These are phyloP conservation scores for Pipistrellus pipistrellus DNA, from an alignment of 2,797 vertebrate genomes.

Conservation along the genomic window DNA sequence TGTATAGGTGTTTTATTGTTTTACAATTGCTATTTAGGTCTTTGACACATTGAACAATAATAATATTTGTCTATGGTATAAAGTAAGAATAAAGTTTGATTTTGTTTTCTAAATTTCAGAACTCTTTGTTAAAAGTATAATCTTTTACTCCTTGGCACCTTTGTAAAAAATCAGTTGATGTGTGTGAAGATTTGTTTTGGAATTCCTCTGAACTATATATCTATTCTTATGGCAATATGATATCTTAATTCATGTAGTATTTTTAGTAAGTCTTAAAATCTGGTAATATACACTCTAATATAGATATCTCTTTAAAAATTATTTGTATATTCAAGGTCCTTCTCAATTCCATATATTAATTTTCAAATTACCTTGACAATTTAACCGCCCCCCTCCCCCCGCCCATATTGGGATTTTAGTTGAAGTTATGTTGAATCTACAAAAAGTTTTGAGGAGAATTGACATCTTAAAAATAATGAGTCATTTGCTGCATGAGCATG, in stretches of 20 bases:
- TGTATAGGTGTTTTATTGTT: background rate
- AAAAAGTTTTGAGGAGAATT: background rate
- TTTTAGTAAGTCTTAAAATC: background rate
- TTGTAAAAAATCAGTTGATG: background rate
- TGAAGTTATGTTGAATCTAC: background rate
- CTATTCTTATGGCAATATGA: background rate
- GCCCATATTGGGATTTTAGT: background rate
- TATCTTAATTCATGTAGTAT: background rate
- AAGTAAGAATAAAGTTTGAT: background rate
- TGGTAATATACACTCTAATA: background rate
- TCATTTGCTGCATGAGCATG: background rate
- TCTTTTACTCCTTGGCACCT: background rate
- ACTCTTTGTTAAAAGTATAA: background rate
- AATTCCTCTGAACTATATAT: background rate
- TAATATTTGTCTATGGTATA: background rate
- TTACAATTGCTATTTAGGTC: background rate
- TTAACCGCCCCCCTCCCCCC: background rate
- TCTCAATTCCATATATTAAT: background rate
- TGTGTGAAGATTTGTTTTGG: background rate
- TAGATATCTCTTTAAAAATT: constrained; percentile 6
- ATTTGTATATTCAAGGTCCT: background rate
- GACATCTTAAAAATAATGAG: background rate
- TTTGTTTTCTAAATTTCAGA: background rate
- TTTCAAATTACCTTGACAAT: constrained; percentile 27
- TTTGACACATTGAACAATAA: background rate